Evolutionary conservation across 1,140 invertebrate species (phyloP).

Genomic region (Leptinotarsa defecta): DNA sequence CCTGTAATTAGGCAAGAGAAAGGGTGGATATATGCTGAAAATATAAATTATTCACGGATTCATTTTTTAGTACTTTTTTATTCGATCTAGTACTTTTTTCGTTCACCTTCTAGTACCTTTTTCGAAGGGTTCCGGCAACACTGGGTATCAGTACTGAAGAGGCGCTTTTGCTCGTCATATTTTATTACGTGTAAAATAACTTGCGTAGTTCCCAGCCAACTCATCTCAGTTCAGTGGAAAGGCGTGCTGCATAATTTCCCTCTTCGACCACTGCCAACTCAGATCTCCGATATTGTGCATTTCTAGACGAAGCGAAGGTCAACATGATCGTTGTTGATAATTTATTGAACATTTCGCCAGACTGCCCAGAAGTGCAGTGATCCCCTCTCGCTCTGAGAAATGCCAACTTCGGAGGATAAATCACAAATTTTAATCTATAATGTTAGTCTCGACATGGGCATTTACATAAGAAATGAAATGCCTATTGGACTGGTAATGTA

Average conservation of each 20-base stretch:
- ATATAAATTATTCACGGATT: too few species aligned
- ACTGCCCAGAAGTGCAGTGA: constrained; percentile 34
- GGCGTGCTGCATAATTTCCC: constrained; percentile 24
- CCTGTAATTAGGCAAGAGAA: too few species aligned
- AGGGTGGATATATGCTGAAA: too few species aligned
- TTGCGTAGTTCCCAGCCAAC: background rate
- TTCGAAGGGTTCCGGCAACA: too few species aligned
- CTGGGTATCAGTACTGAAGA: too few species aligned
- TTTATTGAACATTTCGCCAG: constrained; percentile 41
- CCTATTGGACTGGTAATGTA: background rate
- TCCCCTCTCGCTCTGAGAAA: constrained; percentile 32
- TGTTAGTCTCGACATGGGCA: constrained; percentile 6
- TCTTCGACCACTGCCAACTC: constrained; percentile 31
- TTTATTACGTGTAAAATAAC: too few species aligned
- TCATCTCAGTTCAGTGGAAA: constrained; percentile 9
- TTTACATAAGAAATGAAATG: constrained; percentile 10
- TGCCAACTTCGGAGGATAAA: constrained; percentile 35
- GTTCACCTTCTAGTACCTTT: too few species aligned
- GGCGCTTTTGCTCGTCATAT: too few species aligned
- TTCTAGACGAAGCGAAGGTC: constrained; percentile 37
- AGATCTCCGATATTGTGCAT: constrained; percentile 40
- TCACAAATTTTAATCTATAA: constrained; percentile 28
- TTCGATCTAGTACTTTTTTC: too few species aligned
- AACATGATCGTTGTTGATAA: constrained; percentile 40
- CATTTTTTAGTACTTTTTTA: too few species aligned